phyloP scores from a whole-genome alignment of 1,140 invertebrate species.

The Diprion similis region DNA sequence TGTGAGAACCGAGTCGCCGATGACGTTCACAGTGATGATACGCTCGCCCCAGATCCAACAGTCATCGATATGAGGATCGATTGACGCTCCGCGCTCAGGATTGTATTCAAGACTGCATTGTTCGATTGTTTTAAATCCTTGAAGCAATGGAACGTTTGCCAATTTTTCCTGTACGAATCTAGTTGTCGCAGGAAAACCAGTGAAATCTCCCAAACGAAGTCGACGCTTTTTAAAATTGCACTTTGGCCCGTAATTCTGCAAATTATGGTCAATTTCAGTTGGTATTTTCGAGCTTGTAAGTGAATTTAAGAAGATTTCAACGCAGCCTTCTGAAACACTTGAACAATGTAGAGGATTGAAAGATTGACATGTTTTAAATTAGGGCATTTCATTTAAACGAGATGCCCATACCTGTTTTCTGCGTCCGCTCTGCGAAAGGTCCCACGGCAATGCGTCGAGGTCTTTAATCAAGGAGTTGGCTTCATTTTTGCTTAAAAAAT shows the following conservation, averaged over 20 bases:
- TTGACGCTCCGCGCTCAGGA: constrained; percentile 85
- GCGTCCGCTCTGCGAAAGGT: constrained; percentile 92
- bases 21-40: constrained; percentile 91
- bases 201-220: constrained; percentile 79
- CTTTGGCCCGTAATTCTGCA: constrained; percentile 95
- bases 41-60: constrained; percentile 99
- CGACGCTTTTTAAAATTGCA: constrained; percentile 97
- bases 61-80: constrained; percentile 98
- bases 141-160: constrained; percentile 66
- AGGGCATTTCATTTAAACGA: constrained; percentile 15
- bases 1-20: constrained; percentile 85
- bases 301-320: not conserved
- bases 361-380: not conserved
- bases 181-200: constrained; percentile 86
- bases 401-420: constrained; percentile 79
- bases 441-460: constrained; percentile 87
- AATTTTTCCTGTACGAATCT: constrained; percentile 86
- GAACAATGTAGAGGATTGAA: not conserved
- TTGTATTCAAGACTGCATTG: constrained; percentile 97
- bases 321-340: not conserved
- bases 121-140: constrained; percentile 89
- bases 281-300: constrained; percentile 17
- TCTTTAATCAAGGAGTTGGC: constrained; percentile 70
- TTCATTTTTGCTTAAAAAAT: constrained; percentile 81
- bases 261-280: constrained; percentile 36